These are phyloP conservation scores for Lepus europaeus DNA, from an alignment of 2,113 vertebrate species.

Conservation along the genomic window DNA sequence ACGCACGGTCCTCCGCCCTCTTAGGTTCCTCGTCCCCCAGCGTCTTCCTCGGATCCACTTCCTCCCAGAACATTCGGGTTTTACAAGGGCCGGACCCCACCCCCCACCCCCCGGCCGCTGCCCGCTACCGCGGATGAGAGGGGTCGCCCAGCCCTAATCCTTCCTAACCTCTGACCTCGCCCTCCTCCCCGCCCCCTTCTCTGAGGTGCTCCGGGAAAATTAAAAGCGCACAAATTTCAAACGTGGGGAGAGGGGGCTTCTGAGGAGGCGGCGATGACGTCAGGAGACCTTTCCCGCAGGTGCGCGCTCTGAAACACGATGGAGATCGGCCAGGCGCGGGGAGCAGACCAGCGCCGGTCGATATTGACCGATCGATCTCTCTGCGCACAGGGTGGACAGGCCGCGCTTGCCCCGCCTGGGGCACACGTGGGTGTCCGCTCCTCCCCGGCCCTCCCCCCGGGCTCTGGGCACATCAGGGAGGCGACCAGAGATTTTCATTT, in stretches of 20 bases:
- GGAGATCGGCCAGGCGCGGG: not conserved
- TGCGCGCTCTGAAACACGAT: not conserved
- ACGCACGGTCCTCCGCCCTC: no score
- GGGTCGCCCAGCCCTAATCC: conserved; percentile 60
- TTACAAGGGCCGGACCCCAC: not conserved
- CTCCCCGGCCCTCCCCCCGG: conserved; percentile 49
- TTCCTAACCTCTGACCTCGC: conserved; percentile 71
- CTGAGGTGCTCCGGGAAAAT: not conserved
- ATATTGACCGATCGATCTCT: fast-evolving
- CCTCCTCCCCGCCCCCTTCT: not conserved
- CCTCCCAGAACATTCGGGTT: not conserved
- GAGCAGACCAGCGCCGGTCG: fast-evolving
- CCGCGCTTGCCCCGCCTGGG: not conserved
- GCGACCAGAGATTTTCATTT: conserved; percentile 78
- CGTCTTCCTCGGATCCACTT: fast-evolving
- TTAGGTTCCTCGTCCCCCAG: not conserved
- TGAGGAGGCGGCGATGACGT: not conserved
- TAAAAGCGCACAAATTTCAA: not conserved
- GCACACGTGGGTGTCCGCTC: conserved; percentile 29
- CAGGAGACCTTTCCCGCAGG: not conserved
- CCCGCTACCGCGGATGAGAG: not conserved
- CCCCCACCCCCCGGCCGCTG: no score
- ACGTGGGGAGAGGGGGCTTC: fast-evolving
- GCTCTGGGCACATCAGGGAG: conserved; percentile 37
- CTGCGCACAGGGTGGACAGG: not conserved